These are phyloP conservation scores for Chrysolina haemoptera DNA, from an alignment of 2,888 invertebrate species.

Conservation along the genomic window DNA sequence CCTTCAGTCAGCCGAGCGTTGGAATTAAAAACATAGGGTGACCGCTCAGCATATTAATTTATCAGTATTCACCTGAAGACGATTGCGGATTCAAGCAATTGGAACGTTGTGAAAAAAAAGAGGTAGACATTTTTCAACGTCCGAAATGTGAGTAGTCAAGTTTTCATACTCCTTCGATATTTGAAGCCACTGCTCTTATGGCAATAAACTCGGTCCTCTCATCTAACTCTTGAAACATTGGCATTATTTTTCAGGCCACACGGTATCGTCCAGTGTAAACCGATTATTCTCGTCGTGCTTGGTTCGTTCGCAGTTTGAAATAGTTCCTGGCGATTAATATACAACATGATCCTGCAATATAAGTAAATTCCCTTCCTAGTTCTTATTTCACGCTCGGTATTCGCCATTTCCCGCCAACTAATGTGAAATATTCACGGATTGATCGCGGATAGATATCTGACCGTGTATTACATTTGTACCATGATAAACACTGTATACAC, in stretches of 20 bases:
- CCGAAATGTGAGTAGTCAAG: no score
- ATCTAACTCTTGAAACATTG: no score
- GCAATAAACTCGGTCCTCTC: no score
- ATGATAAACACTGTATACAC: constrained; percentile 50
- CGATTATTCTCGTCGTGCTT: constrained; percentile 56
- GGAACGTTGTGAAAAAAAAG: no score
- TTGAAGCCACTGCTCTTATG: no score
- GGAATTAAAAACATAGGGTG: no score
- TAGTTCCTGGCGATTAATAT: constrained; percentile 50
- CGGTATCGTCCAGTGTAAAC: constrained; percentile 42
- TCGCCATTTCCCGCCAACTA: constrained; percentile 49
- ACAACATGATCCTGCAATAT: constrained; percentile 51
- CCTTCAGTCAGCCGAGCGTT: no score
- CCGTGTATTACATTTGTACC: constrained; percentile 52
- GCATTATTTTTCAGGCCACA: not conserved
- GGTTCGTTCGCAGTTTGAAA: constrained; percentile 37
- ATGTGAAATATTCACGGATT: constrained; percentile 53
- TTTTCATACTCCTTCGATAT: no score
- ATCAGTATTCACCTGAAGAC: no score
- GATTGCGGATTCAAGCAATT: no score
- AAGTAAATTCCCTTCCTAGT: constrained; percentile 51
- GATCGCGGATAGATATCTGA: constrained; percentile 40
- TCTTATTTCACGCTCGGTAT: constrained; percentile 48
- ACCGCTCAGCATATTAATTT: no score
- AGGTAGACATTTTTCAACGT: no score